phyloP scores from a whole-genome alignment of 2,888 invertebrate genomes.

The Drosophila kuntzei region DNA sequence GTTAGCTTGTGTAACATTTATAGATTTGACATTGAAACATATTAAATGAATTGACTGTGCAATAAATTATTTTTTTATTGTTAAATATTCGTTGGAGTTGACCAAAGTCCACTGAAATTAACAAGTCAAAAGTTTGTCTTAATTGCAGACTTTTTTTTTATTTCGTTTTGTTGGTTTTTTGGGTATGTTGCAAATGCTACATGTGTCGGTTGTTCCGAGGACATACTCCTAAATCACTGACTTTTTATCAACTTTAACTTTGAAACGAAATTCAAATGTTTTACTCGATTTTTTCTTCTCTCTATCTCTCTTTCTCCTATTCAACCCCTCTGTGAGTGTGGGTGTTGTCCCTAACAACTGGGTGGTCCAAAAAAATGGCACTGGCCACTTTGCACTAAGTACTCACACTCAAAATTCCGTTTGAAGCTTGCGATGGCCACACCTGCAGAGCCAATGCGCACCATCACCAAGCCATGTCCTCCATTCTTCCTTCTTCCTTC shows the following conservation, averaged over 20 bases:
- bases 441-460: constrained; percentile 34
- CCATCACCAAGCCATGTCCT: constrained; percentile 6
- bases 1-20: constrained; percentile 22
- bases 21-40: constrained; percentile 28
- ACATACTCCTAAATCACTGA: constrained; percentile 64
- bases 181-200: constrained; percentile 13
- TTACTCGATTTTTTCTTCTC: constrained; percentile 36
- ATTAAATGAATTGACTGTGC: constrained; percentile 6
- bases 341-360: constrained; percentile 38
- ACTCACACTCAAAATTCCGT: constrained; percentile 79
- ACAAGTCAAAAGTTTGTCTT: constrained; percentile 29
- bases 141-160: constrained; percentile 35
- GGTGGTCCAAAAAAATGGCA: constrained; percentile 42
- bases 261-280: constrained; percentile 75
- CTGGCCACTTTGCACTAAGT: constrained; percentile 76
- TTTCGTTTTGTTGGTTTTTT: neutral
- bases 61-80: neutral
- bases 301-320: neutral
- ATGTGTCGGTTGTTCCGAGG: constrained; percentile 24
- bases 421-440: constrained; percentile 69
- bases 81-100: constrained; percentile 6
- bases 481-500: constrained; percentile 1
- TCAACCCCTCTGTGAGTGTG: neutral
- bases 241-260: constrained; percentile 74
- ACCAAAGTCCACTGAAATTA: constrained; percentile 18